A percentile compares a stretch with the other conserved stretches of the same genome.
Evolutionary conservation across 2,797 vertebrate species (phyloP).

Genomic region (Acomys russatus): DNA sequence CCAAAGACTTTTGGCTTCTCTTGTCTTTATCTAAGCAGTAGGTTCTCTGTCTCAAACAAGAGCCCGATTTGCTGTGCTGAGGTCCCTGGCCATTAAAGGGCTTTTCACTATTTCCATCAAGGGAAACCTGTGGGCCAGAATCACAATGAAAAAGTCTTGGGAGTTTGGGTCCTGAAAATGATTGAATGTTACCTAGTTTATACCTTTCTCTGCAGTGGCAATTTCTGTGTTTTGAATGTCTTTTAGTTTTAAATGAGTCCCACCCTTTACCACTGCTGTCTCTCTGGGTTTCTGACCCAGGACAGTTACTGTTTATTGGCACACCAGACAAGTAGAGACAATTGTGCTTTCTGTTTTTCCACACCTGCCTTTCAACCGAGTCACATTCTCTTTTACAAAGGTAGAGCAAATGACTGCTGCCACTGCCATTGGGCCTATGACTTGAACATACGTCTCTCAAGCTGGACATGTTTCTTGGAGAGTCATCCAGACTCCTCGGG

Average conservation of each 20-base stretch:
- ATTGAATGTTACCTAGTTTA: conserved; percentile 81
- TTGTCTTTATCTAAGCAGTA: conserved; percentile 76
- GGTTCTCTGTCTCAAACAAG: conserved; percentile 82
- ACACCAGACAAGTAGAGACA: conserved; percentile 83
- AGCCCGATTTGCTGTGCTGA: conserved; percentile 70
- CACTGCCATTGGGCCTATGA: conserved; percentile 79
- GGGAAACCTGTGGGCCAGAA: conserved; percentile 75
- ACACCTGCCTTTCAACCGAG: conserved; percentile 85
- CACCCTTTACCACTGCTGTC: conserved; percentile 75
- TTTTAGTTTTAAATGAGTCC: conserved; percentile 80
- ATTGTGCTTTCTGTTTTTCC: conserved; percentile 90
- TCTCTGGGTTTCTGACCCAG: conserved; percentile 77
- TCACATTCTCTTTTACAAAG: conserved; percentile 87
- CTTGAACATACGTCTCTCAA: conserved; percentile 63
- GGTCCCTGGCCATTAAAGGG: conserved; percentile 74
- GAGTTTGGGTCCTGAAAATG: conserved; percentile 57
- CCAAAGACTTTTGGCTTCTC: conserved; percentile 55
- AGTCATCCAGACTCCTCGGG: conserved; percentile 83
- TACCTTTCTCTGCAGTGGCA: conserved; percentile 79
- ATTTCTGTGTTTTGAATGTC: conserved; percentile 79
- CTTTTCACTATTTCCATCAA: conserved; percentile 80
- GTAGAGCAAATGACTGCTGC: conserved; percentile 83
- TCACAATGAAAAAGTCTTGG: conserved; percentile 69
- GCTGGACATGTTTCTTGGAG: conserved; percentile 73
- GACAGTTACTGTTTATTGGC: conserved; percentile 23